Conservation (phyloP, 2,888 invertebrate genomes). For the Pimpla rufipes region DNA sequence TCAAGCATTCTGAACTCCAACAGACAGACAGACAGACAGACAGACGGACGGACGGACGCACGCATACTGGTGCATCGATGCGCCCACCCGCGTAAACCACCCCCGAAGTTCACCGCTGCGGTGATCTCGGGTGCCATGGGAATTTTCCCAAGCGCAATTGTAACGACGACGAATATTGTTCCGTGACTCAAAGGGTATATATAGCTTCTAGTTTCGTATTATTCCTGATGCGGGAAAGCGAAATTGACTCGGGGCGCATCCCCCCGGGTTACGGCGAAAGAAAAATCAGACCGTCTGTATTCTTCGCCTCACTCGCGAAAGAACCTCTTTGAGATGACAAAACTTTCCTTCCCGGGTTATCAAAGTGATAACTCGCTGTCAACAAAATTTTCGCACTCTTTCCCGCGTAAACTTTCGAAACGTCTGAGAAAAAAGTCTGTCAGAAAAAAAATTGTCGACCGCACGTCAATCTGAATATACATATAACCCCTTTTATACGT, state of each 20-base stretch:
- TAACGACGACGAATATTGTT: constrained; percentile 7
- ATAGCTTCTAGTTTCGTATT: constrained; percentile 13
- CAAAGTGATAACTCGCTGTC: background rate
- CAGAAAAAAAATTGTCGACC: too few species aligned
- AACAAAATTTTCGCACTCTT: too few species aligned
- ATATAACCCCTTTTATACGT: too few species aligned
- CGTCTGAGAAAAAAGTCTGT: too few species aligned
- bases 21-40: background rate
- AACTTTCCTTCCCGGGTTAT: background rate
- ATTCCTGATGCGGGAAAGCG: constrained; percentile 17
- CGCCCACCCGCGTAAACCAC: background rate
- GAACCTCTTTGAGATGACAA: background rate
- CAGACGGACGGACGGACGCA: background rate
- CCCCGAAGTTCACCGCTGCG: constrained; percentile 11
- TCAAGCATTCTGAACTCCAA: constrained; percentile 33
- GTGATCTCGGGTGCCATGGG: constrained; percentile 28
- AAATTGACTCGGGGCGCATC: constrained; percentile 12
- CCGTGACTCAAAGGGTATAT: constrained; percentile 28
- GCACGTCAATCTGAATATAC: too few species aligned
- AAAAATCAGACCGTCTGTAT: constrained; percentile 1
- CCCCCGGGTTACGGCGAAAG: background rate
- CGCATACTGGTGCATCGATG: background rate
- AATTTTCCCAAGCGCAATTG: constrained; percentile 37
- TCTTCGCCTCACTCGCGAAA: background rate
- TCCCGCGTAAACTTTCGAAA: too few species aligned